Evolutionary conservation across 2,113 vertebrate genomes (phyloP).

Genomic region (Xiphias gladius): DNA sequence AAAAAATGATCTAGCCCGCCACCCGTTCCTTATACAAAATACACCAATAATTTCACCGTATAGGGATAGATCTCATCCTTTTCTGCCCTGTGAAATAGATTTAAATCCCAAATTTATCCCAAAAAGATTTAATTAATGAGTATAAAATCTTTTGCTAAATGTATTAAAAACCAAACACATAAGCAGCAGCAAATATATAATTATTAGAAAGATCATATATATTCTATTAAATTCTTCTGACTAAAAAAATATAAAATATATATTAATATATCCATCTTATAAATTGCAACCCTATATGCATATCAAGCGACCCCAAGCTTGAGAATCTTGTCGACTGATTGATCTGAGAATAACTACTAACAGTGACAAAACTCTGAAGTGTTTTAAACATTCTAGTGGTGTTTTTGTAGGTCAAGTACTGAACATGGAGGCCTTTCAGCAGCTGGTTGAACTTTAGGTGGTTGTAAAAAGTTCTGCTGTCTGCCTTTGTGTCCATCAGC

Average conservation of each 20-base stretch:
- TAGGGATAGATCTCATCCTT: not conserved
- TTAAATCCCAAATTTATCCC: not conserved
- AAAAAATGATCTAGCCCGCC: slow-evolving; percentile 7
- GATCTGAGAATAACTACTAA: slow-evolving; percentile 36
- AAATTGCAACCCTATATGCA: slow-evolving; percentile 38
- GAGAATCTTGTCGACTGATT: slow-evolving; percentile 8
- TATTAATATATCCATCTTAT: slow-evolving; percentile 41
- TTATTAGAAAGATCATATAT: slow-evolving; percentile 44
- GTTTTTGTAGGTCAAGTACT: slow-evolving; percentile 65
- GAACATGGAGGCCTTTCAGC: slow-evolving; percentile 62
- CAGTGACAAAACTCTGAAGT: slow-evolving; percentile 58
- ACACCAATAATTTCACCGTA: slow-evolving; percentile 22
- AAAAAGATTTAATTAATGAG: not conserved
- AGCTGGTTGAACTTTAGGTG: slow-evolving; percentile 41
- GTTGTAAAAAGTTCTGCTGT: slow-evolving; percentile 49
- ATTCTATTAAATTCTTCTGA: slow-evolving; percentile 22
- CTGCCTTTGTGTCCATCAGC: slow-evolving; percentile 55
- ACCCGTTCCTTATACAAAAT: slow-evolving; percentile 32
- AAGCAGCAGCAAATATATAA: slow-evolving; percentile 60
- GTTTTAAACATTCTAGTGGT: slow-evolving; percentile 61
- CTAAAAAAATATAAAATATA: slow-evolving; percentile 61
- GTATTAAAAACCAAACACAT: slow-evolving; percentile 24
- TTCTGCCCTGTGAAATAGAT: slow-evolving; percentile 12
- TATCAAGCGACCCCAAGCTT: slow-evolving; percentile 9
- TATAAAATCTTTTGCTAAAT: slow-evolving; percentile 40